Percentiles rank a stretch among this genome's conserved stretches.
Evolutionary conservation across 2,888 invertebrate species (phyloP).

Genomic region (Quadroppia sp.): DNA sequence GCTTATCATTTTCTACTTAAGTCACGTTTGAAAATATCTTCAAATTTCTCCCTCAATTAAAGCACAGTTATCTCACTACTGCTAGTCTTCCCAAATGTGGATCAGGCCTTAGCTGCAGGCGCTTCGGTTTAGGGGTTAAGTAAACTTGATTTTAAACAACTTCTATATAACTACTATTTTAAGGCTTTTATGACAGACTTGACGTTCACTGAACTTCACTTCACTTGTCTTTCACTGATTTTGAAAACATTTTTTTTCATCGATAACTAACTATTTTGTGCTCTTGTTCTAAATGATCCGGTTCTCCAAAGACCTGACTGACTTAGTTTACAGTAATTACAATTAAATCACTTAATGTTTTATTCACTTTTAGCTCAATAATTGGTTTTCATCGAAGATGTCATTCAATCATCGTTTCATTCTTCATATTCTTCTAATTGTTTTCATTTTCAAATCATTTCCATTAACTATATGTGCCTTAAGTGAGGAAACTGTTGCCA

Average conservation of each 20-base stretch:
- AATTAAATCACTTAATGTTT: background rate
- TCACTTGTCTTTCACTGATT: constrained; percentile 31
- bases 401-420: background rate
- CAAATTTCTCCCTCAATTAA: no score
- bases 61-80: background rate
- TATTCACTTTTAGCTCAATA: background rate
- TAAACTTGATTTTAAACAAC: constrained; percentile 26
- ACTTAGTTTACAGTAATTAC: background rate
- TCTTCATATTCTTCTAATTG: background rate
- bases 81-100: background rate
- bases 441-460: background rate
- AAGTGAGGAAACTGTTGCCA: background rate
- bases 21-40: no score
- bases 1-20: background rate
- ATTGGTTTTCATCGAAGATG: background rate
- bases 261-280: background rate
- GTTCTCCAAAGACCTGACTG: no score
- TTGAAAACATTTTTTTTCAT: background rate
- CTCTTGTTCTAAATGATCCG: background rate
- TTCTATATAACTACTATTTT: background rate
- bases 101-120: constrained; percentile 27
- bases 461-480: constrained; percentile 6
- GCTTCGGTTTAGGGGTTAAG: constrained; percentile 20
- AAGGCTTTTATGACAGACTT: constrained; percentile 1
- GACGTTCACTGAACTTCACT: constrained; percentile 31